A percentile compares a stretch with the other conserved stretches of the same genome.
phyloP scores from a whole-genome alignment of 2,797 vertebrate genomes.

The Esox masquinongy region DNA sequence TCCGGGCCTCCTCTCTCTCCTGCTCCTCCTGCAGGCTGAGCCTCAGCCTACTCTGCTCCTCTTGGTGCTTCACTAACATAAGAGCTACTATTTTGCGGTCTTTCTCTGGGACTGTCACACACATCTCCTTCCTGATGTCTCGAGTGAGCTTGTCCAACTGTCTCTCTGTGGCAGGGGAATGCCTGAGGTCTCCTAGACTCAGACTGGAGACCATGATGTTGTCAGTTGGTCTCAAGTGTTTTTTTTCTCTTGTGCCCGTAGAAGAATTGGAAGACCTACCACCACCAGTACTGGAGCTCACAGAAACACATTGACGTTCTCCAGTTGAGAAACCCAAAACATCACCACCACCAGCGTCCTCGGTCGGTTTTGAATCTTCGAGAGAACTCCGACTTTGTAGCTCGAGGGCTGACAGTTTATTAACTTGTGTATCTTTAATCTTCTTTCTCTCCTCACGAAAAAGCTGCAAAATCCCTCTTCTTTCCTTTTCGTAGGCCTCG shows the following conservation, averaged over 20 bases:
- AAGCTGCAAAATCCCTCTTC: conserved; percentile 55
- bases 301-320: conserved; percentile 47
- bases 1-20: conserved; percentile 70
- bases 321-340: not conserved
- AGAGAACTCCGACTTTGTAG: conserved; percentile 19
- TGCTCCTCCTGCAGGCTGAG: conserved; percentile 63
- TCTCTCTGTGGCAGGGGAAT: conserved; percentile 54
- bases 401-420: conserved; percentile 36
- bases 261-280: conserved; percentile 29
- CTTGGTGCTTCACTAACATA: conserved; percentile 79
- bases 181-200: conserved; percentile 67
- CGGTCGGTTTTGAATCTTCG: conserved; percentile 12
- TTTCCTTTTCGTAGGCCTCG: conserved; percentile 70
- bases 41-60: conserved; percentile 65
- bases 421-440: conserved; percentile 47
- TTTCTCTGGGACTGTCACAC: conserved; percentile 68
- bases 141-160: conserved; percentile 62
- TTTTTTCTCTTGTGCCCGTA: conserved; percentile 21
- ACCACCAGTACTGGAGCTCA: conserved; percentile 31
- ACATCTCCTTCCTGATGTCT: conserved; percentile 64
- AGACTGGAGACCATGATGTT: conserved; percentile 55
- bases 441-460: conserved; percentile 65
- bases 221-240: conserved; percentile 17
- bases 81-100: conserved; percentile 83
- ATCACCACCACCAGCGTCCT: not conserved